Evolutionary conservation across 2,113 vertebrate species (phyloP).

Genomic region (Trinectes maculatus): DNA sequence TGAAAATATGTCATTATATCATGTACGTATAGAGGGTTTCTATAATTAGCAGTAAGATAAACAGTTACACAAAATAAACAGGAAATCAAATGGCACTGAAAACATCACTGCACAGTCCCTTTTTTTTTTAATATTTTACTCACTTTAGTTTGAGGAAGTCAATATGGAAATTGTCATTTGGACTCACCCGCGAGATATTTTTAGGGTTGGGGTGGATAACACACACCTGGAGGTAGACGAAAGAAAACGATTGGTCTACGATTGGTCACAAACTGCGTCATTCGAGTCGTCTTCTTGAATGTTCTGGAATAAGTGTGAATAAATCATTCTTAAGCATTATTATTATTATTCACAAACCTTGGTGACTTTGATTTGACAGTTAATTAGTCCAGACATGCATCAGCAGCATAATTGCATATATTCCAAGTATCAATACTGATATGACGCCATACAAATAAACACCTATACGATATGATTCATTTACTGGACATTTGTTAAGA

Average conservation of each 20-base stretch:
- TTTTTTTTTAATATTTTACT: constrained; percentile 37
- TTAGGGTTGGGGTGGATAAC: constrained; percentile 9
- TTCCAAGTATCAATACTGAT: constrained; percentile 64
- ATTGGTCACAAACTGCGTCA: constrained; percentile 6
- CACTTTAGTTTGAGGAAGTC: background rate
- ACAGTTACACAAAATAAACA: background rate
- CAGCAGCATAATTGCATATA: constrained; percentile 49
- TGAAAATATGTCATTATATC: background rate
- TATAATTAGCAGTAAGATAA: background rate
- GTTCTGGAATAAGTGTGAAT: background rate
- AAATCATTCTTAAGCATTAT: constrained; percentile 13
- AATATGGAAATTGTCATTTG: background rate
- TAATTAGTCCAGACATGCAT: constrained; percentile 56
- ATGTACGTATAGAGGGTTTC: background rate
- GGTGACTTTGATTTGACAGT: background rate
- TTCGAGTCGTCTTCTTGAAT: background rate
- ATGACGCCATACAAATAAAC: constrained; percentile 72
- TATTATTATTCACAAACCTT: constrained; percentile 12
- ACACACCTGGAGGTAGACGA: constrained; percentile 40
- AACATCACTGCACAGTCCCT: constrained; percentile 37
- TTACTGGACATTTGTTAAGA: constrained; percentile 28
- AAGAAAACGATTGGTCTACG: constrained; percentile 22
- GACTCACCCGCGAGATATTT: constrained; percentile 13
- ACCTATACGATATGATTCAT: constrained; percentile 44
- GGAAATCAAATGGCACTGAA: constrained; percentile 1